Conservation (phyloP, 2,888 invertebrate species). For the Tenthredo amoena region DNA sequence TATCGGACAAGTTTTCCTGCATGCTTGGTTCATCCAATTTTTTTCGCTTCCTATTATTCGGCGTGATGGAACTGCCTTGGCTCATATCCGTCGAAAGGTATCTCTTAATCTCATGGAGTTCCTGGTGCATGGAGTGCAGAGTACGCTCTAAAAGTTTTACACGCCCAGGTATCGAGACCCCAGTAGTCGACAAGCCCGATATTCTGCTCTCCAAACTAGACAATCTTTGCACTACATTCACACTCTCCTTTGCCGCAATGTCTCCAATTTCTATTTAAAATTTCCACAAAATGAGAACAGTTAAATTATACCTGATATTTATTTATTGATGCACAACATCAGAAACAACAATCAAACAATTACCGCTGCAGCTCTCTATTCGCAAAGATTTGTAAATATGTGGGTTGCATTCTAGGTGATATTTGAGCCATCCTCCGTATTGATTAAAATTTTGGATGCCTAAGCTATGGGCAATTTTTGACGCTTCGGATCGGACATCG, state of each 20-base stretch:
- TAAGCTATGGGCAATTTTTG: background rate
- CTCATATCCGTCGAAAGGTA: conserved; percentile 11
- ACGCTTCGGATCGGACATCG: background rate
- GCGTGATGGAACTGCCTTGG: background rate
- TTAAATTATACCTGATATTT: background rate
- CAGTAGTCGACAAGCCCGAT: background rate
- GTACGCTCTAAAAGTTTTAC: conserved; percentile 13
- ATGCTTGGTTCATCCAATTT: background rate
- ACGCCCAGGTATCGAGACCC: conserved; percentile 1
- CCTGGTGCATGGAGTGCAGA: conserved; percentile 24
- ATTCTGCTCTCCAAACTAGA: conserved; percentile 38
- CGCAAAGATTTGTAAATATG: conserved; percentile 25
- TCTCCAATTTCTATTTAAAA: background rate
- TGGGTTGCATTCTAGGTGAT: conserved; percentile 35
- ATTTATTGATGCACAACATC: background rate
- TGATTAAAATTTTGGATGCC: conserved; percentile 29
- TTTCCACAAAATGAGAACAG: background rate
- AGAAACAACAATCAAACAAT: background rate
- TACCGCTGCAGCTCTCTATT: conserved; percentile 3
- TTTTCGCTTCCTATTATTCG: background rate
- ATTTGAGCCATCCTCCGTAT: conserved; percentile 10
- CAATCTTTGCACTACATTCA: background rate
- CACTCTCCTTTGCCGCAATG: background rate
- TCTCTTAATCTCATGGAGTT: conserved; percentile 37
- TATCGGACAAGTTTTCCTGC: background rate